Evolutionary conservation across 2,113 vertebrate genomes (phyloP).

Genomic region (Brachirus orientalis): DNA sequence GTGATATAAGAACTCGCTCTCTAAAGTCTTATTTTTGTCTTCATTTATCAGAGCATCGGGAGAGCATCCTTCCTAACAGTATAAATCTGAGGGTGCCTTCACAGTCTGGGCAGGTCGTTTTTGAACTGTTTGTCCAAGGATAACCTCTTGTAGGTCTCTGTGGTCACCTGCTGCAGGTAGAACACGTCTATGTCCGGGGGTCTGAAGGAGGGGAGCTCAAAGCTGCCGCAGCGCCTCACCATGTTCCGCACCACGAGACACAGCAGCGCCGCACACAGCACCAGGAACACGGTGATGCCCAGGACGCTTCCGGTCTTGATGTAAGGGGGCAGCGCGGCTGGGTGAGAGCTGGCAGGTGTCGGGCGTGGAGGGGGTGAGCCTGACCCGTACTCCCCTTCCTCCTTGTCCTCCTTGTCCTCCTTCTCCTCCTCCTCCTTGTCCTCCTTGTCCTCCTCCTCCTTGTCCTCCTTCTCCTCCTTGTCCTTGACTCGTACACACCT

Average conservation of each 20-base stretch:
- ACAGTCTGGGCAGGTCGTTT: slow-evolving; percentile 33
- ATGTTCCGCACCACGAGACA: not conserved
- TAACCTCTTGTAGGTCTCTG: slow-evolving; percentile 68
- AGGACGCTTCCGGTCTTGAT: slow-evolving; percentile 67
- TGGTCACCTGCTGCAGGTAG: slow-evolving; percentile 72
- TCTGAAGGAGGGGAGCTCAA: slow-evolving; percentile 42
- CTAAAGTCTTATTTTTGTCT: too few relatives aligned
- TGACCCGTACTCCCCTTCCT: fast-evolving
- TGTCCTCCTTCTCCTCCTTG: not conserved
- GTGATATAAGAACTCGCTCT: too few relatives aligned
- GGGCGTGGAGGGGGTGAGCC: fast-evolving
- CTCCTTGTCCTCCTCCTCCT: not conserved
- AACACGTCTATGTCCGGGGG: slow-evolving; percentile 54
- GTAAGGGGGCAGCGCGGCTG: slow-evolving; percentile 39
- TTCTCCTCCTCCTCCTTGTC: fast-evolving
- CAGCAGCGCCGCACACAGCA: slow-evolving; percentile 27
- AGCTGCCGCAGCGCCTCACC: slow-evolving; percentile 18
- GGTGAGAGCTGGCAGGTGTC: fast-evolving
- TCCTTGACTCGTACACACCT: not conserved
- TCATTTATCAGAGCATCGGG: too few relatives aligned
- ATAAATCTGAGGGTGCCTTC: not conserved
- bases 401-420: fast-evolving
- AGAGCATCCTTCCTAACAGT: too few relatives aligned
- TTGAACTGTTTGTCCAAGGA: slow-evolving; percentile 49
- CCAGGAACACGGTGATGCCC: slow-evolving; percentile 52